Percentiles rank a stretch among this genome's conserved stretches.
These are phyloP conservation scores for Orthosia incerta DNA, from an alignment of 2,888 invertebrate species.

Conservation along the genomic window DNA sequence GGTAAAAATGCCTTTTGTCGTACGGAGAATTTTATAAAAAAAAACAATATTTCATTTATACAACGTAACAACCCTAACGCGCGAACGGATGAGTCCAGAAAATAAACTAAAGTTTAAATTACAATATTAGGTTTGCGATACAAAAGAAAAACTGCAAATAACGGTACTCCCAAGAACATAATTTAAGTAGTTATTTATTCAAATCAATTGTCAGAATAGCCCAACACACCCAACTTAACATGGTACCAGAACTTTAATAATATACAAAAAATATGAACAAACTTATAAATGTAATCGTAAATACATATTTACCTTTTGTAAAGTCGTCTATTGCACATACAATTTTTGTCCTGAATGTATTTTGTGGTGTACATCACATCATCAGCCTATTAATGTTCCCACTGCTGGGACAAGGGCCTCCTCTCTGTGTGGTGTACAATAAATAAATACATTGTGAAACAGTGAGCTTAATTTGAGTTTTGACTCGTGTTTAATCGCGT, in stretches of 20 bases:
- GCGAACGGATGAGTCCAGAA: not conserved
- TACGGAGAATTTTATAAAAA: too few relatives aligned
- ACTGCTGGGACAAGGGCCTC: too few relatives aligned
- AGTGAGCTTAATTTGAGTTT: too few relatives aligned
- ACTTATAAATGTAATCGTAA: slow-evolving; percentile 1
- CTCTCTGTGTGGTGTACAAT: too few relatives aligned
- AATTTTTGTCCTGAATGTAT: too few relatives aligned
- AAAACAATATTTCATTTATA: not conserved
- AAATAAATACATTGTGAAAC: too few relatives aligned
- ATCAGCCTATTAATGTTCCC: too few relatives aligned
- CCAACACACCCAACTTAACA: slow-evolving; percentile 9
- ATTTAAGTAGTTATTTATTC: slow-evolving; percentile 4
- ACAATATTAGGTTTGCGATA: not conserved
- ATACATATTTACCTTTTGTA: slow-evolving; percentile 12
- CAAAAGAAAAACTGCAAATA: slow-evolving; percentile 4
- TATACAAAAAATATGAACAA: slow-evolving; percentile 15
- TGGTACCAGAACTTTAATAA: slow-evolving; percentile 7
- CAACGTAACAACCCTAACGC: slow-evolving; percentile 1
- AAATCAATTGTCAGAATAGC: slow-evolving; percentile 3
- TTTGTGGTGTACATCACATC: too few relatives aligned
- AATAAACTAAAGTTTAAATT: not conserved
- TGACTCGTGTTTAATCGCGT: too few relatives aligned
- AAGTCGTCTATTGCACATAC: slow-evolving; percentile 29
- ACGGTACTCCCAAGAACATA: not conserved
- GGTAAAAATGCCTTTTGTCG: too few relatives aligned